Evolutionary conservation across 2,888 invertebrate genomes (phyloP).

Genomic region (Cephonodes hylas): DNA sequence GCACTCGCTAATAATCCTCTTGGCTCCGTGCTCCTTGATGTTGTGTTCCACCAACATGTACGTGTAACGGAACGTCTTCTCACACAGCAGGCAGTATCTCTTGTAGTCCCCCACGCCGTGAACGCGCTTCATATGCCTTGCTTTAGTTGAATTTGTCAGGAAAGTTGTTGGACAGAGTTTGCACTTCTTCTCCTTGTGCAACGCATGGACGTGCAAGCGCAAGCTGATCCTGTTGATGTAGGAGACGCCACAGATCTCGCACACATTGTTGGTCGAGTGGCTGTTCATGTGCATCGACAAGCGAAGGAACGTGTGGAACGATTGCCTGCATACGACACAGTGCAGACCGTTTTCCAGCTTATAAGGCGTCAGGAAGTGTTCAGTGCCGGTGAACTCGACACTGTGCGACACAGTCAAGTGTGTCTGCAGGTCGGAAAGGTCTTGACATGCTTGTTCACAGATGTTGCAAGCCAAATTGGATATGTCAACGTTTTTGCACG

Average conservation of each 20-base stretch:
- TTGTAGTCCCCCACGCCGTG: conserved; percentile 26
- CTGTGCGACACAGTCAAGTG: conserved; percentile 43
- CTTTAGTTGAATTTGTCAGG: conserved; percentile 20
- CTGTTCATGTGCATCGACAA: conserved; percentile 50
- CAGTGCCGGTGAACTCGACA: conserved; percentile 31
- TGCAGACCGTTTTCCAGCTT: conserved; percentile 35
- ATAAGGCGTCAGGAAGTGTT: conserved; percentile 48
- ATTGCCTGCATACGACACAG: conserved; percentile 39
- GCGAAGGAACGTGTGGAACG: conserved; percentile 39
- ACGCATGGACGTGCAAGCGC: conserved; percentile 36
- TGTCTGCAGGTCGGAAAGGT: conserved; percentile 32
- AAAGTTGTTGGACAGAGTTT: conserved; percentile 40
- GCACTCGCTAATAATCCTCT: conserved; percentile 33
- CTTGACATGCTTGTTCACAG: conserved; percentile 31
- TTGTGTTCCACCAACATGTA: conserved; percentile 39
- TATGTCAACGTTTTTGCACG: conserved; percentile 50
- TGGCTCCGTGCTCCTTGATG: conserved; percentile 38
- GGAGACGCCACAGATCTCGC: conserved; percentile 46
- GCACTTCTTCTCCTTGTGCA: conserved; percentile 48
- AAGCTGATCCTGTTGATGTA: conserved; percentile 47
- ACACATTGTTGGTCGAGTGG: conserved; percentile 47
- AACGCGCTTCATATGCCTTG: conserved; percentile 24
- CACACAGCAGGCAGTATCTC: conserved; percentile 34
- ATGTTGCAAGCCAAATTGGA: conserved; percentile 44
- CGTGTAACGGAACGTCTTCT: conserved; percentile 37